Base-by-base conservation (phyloP, 2,888 invertebrate genomes). In the Syrphus vitripennis region DNA sequence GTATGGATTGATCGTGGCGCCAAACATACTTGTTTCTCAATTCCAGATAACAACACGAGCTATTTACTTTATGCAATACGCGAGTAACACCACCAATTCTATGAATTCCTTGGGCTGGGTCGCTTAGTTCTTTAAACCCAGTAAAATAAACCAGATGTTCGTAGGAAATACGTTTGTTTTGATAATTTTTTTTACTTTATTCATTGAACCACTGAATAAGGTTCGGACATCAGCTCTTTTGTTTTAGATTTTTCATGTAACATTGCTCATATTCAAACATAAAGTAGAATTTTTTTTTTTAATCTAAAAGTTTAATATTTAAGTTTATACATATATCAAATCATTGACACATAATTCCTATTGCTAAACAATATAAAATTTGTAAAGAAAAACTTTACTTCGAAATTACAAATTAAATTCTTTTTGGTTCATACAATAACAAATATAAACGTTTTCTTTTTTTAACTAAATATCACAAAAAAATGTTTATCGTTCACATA, bases 151-250 rank as follows among this genome's bases (percentile, higher is more conserved):
- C n/a, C n/a, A n/a, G n/a, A n/a, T n/a, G n/a, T n/a, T n/a, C n/a
- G n/a, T n/a, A n/a, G n/a, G n/a, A n/a, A n/a, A n/a, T n/a, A n/a
- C n/a, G n/a, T n/a, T n/a, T n/a, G n/a, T n/a, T n/a, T n/a, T n/a
- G n/a, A n/a, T n/a, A n/a, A n/a, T n/a, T n/a, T n/a, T n/a, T n/a
- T n/a, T 3, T 29, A 37, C 6, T 21, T 59, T 21, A 7, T 1
- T 14, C 6, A 19, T 14, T 21, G 0, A 19, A 31, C 16, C 2
- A 16, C 4, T 21, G 6, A 4, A 12, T 21, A 19, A 65, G 19
- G 65, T 67, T 67, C 65, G 31, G 0, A n/a, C 21, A 4, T 48
- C 48, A 67, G 10, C 65, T 67, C 65, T 67, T 67, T 67, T 21
- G 65, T 65, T 65, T 63, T 2, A 10, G 37, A 63, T 19, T 16